Evolutionary conservation across 2,113 vertebrate species (phyloP), one percentile per base, ranked within the genome.

Genomic region (Daphoenositta chrysoptera): DNA sequence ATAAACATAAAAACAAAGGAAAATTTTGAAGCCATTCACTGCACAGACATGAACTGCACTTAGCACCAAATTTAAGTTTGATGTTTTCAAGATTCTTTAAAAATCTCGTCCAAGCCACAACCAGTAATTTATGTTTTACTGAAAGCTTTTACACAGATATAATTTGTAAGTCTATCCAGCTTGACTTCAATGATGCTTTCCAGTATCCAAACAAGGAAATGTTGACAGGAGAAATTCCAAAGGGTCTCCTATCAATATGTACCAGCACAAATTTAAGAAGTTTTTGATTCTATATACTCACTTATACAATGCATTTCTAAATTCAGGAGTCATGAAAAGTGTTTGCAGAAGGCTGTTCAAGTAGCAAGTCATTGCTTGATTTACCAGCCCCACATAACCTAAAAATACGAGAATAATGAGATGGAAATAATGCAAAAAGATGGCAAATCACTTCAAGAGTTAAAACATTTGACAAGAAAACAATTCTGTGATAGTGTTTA

Each of bases 341-440:
- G 99, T 99, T 97, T 99, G 99, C 51, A 99, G 98, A 87, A 99
- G 98, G 97, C 99, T 99, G 98, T 99, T 99, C 97, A 99, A 97
- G 97, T 99, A 99, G 96, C 99, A 99, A 83, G 99, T 99, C 99
- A 99, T 99, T 57, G 99, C 99, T 96, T 99, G 99, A 97, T 99
- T 99, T 95, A 99, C 99, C 96, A 99, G 97, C 72, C 99, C 99
- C 84, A 99, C 99, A 54, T 99, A 99, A 91, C 99, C 99, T 99
- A 97, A 37, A 97, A 57, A 91, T 5, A 85, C 22, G 94, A 61
- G 79, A 61, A 95, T 14, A 84, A 90, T 18, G 21, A 93, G 27
- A 72, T 37, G 42, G 33, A 89, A 86, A 53, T 61, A 83, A 87
- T 2, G 6, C 8, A 66, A 42, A 77, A 37, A 92, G 39, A 63